Conservation (phyloP, 2,797 vertebrate genomes). For the Siniperca obscura region DNA sequence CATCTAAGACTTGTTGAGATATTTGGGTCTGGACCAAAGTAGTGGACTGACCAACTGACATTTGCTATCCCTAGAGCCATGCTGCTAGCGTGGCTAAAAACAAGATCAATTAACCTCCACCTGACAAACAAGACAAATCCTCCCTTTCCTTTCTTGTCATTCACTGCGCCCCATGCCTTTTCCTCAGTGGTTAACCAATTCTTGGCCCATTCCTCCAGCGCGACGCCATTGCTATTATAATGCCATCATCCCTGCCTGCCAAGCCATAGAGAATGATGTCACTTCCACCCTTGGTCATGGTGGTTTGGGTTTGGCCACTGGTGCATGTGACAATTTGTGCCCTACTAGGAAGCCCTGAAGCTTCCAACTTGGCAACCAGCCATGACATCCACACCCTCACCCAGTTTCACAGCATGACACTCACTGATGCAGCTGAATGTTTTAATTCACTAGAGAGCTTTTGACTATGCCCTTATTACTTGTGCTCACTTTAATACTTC, state of each 20-base stretch:
- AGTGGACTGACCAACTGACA: neutral
- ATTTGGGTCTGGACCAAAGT: slow-evolving; percentile 16
- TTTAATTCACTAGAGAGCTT: slow-evolving; percentile 52
- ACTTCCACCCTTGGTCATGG: slow-evolving; percentile 86
- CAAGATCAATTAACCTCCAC: slow-evolving; percentile 48
- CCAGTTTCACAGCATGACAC: slow-evolving; percentile 47
- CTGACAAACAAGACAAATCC: slow-evolving; percentile 63
- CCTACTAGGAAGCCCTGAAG: slow-evolving; percentile 75
- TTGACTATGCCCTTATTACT: slow-evolving; percentile 52
- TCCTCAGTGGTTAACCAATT: slow-evolving; percentile 75
- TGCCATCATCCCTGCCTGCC: slow-evolving; percentile 79
- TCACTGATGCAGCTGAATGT: slow-evolving; percentile 50
- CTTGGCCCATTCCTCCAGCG: slow-evolving; percentile 68
- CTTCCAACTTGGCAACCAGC: slow-evolving; percentile 77
- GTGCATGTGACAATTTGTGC: slow-evolving; percentile 84
- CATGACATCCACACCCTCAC: slow-evolving; percentile 68
- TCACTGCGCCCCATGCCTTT: slow-evolving; percentile 61
- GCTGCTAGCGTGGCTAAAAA: slow-evolving; percentile 4
- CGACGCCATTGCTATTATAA: slow-evolving; percentile 82
- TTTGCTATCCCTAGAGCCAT: neutral
- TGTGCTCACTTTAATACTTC: slow-evolving; percentile 48
- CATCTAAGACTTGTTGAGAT: neutral
- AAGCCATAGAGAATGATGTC: slow-evolving; percentile 86
- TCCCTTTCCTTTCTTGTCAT: slow-evolving; percentile 60
- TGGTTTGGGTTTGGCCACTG: slow-evolving; percentile 84